phyloP scores from a whole-genome alignment of 2,113 vertebrate genomes.

The Podocnemis expansa region DNA sequence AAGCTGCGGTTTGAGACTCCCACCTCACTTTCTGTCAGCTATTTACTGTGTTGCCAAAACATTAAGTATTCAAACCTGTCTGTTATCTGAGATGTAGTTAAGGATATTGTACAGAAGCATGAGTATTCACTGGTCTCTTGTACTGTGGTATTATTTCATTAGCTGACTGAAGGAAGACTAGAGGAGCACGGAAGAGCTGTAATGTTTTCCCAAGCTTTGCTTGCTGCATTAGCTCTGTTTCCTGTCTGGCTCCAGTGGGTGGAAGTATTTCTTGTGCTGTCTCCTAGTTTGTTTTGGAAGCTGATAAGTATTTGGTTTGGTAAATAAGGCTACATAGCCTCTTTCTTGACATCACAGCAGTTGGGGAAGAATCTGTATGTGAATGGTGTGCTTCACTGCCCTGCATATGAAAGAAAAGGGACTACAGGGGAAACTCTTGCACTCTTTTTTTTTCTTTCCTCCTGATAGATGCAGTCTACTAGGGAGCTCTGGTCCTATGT shows the following conservation, averaged over 20 bases:
- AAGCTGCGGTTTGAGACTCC: no score
- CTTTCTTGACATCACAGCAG: background rate
- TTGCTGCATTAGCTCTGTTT: background rate
- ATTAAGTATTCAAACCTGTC: background rate
- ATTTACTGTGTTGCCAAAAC: background rate
- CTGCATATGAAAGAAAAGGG: background rate
- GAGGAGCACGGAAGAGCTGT: background rate
- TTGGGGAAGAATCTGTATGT: background rate
- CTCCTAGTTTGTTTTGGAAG: background rate
- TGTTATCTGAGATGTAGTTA: background rate
- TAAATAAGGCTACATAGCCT: background rate
- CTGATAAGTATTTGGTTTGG: background rate
- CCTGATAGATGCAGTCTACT: background rate
- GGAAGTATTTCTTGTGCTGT: background rate
- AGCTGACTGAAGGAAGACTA: background rate
- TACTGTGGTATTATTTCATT: background rate
- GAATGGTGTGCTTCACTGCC: background rate
- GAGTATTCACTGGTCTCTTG: background rate
- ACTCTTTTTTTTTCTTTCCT: background rate
- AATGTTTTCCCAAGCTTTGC: background rate
- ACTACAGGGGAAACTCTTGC: background rate
- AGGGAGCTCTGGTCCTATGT: fast-evolving
- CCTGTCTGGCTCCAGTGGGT: fast-evolving
- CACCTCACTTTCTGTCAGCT: background rate
- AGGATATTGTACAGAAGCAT: background rate